These are phyloP conservation scores for Piprites chloris DNA, from an alignment of 2,113 vertebrate genomes.

Conservation along the genomic window DNA sequence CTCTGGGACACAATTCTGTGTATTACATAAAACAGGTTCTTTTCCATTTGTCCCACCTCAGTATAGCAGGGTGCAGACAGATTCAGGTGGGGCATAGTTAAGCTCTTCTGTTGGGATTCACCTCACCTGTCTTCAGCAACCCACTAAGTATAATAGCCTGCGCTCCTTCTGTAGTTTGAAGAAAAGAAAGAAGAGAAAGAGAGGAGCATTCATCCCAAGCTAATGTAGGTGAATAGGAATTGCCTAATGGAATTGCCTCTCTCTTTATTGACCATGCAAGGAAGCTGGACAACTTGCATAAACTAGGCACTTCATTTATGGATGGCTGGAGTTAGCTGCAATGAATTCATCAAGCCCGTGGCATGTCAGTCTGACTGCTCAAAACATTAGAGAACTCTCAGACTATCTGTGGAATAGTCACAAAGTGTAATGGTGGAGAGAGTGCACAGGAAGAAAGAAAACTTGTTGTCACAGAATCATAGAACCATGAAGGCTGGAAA, in stretches of 20 bases:
- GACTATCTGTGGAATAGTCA: neutral
- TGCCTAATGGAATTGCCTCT: neutral
- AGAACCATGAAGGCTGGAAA: neutral
- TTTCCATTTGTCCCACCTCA: neutral
- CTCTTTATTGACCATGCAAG: neutral
- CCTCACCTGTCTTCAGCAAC: neutral
- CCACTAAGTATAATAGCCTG: neutral
- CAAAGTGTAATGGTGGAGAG: neutral
- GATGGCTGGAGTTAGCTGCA: neutral
- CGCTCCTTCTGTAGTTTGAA: neutral
- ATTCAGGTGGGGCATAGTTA: neutral
- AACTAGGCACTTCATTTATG: neutral
- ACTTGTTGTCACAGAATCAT: neutral
- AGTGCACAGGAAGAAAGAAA: neutral
- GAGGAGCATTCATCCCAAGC: neutral
- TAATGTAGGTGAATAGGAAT: neutral
- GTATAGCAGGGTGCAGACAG: neutral
- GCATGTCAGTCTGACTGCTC: neutral
- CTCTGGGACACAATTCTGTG: neutral
- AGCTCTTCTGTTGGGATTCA: neutral
- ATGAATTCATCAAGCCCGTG: neutral
- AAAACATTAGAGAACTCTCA: neutral
- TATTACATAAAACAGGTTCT: neutral
- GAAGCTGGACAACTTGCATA: neutral
- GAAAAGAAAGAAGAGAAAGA: neutral